These are phyloP conservation scores for Lateolabrax maculatus DNA, from an alignment of 2,797 vertebrate genomes.

Conservation along the genomic window DNA sequence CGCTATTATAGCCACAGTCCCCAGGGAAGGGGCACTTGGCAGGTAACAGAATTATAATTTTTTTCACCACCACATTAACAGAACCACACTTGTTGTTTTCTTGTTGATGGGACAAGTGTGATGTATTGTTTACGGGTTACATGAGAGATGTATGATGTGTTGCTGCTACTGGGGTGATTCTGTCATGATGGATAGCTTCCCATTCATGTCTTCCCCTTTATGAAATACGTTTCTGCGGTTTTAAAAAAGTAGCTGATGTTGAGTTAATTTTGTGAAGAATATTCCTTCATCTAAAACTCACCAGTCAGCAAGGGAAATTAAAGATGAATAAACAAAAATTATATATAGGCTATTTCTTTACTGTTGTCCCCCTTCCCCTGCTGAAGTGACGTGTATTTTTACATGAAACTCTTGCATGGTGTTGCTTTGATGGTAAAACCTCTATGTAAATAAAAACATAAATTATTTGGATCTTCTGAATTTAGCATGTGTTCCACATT, in stretches of 20 bases:
- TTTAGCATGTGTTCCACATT: not conserved
- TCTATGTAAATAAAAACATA: not conserved
- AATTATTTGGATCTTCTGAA: not conserved
- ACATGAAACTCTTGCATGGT: not conserved
- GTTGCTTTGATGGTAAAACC: not conserved
- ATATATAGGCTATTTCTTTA: not conserved
- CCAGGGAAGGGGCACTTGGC: constrained; percentile 50
- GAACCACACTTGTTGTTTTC: constrained; percentile 6
- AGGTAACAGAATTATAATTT: constrained; percentile 56
- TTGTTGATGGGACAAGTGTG: constrained; percentile 31
- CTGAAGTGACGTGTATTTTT: not conserved
- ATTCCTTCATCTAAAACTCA: constrained; percentile 10
- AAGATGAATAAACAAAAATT: constrained; percentile 20
- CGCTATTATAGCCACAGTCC: constrained; percentile 50
- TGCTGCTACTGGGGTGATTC: not conserved
- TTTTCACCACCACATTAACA: constrained; percentile 45
- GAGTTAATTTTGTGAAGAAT: constrained; percentile 15
- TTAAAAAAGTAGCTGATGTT: constrained; percentile 19
- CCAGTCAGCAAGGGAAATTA: not conserved
- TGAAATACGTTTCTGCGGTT: constrained; percentile 18
- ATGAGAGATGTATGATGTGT: constrained; percentile 24
- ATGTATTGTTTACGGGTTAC: constrained; percentile 36
- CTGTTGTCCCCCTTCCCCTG: rapidly evolving
- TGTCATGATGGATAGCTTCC: constrained; percentile 27
- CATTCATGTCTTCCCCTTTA: not conserved